These are phyloP conservation scores for Triplophysa rosa DNA, from an alignment of 2,113 vertebrate genomes.

Conservation along the genomic window DNA sequence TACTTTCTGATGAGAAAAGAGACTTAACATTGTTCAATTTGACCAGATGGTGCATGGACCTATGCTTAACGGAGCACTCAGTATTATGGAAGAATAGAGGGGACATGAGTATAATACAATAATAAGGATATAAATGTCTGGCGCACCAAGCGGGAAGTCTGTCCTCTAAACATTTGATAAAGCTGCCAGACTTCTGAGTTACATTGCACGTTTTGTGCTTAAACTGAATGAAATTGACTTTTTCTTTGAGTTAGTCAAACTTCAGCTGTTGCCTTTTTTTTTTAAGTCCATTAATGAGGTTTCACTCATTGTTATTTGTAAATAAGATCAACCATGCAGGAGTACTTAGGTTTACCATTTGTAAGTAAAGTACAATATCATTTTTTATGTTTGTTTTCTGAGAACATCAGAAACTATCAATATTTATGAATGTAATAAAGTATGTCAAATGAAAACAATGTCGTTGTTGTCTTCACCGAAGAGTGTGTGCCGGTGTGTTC, in stretches of 20 bases:
- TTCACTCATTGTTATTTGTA: constrained; percentile 97
- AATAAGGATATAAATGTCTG: constrained; percentile 85
- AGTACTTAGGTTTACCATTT: constrained; percentile 98
- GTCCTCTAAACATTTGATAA: constrained; percentile 76
- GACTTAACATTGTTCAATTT: constrained; percentile 76
- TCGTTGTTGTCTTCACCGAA: constrained; percentile 56
- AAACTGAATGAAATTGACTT: constrained; percentile 84
- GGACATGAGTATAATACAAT: constrained; percentile 68
- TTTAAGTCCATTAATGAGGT: constrained; percentile 94
- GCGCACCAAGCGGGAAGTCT: constrained; percentile 71
- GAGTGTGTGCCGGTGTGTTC: constrained; percentile 17
- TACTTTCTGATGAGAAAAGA: constrained; percentile 64
- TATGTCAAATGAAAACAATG: constrained; percentile 73
- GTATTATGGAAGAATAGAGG: constrained; percentile 83
- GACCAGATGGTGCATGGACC: constrained; percentile 95
- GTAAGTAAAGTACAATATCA: constrained; percentile 94
- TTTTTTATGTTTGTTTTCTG: constrained; percentile 94
- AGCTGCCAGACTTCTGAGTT: constrained; percentile 90
- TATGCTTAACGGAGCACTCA: constrained; percentile 86
- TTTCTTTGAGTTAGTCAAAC: constrained; percentile 85
- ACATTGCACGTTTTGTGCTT: constrained; percentile 84
- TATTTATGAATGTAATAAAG: constrained; percentile 98
- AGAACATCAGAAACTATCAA: constrained; percentile 83
- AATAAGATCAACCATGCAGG: constrained; percentile 87
- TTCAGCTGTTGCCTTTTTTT: constrained; percentile 95